Base-by-base conservation (phyloP, 1,140 invertebrate genomes). In the Apis florea region DNA sequence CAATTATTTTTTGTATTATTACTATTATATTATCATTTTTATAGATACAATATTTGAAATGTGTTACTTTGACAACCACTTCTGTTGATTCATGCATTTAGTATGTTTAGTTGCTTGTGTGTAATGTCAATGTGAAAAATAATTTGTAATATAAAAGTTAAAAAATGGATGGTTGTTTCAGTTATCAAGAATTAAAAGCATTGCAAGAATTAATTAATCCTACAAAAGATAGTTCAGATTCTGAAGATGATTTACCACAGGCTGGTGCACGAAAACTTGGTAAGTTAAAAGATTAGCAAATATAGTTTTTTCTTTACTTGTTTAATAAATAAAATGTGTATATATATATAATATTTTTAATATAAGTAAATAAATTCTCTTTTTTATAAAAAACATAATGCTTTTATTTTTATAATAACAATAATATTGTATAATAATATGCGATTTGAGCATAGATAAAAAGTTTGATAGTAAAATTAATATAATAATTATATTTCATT, bases 241-340 rank as follows among this genome's bases (percentile, higher is more conserved):
- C 87, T 21, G 94, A 94, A 11, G 90, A 93, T 54, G 93, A 94
- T 81, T 76, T 93, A 74, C 88, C 92, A 54, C 92, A 90, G 82
- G 89, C 84, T 71, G 91, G 88, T 26, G 86, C 83, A 31, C 84
- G 82, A 63, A 93, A 93, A 89, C 85, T 92, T 63, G 92, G 93
- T 93, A 70, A 89, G 69, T 86, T 51, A 72, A 24, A 75, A 10
- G 54, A 0, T 15, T 26, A 71, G 67, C 2, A n/a, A n/a, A 68
- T 40, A 40, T 49, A 74, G 54, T 31, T 59, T 12, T 58, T 53
- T 58, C 10, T 12, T 26, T 19, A 19, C 5, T 19, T 19, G 24
- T 51, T 63, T n/a, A 5, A 19, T 19, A 51, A 6, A 40, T 40
- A 40, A 40, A 6, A 40, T 40, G 4, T 40, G 6, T 40, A 40